Base-by-base conservation (phyloP, 2,797 vertebrate species). In the Paramormyrops hopkinsi region DNA sequence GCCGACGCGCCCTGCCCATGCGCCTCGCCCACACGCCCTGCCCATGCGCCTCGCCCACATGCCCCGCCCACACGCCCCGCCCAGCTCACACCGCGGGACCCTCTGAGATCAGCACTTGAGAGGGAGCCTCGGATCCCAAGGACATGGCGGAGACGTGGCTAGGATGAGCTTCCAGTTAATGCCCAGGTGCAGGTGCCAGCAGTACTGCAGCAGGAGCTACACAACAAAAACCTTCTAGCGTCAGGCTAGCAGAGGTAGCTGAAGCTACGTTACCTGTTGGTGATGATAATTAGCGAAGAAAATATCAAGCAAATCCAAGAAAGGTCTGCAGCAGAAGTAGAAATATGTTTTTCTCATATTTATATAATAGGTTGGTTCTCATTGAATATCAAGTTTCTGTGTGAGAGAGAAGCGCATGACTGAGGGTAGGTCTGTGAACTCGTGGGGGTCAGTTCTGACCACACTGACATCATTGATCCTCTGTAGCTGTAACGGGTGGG, bases 71-170 rank as follows among this genome's bases (percentile, higher is more conserved):
- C 48, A 2, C 48, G 93, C 93, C 92, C 92, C 93, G 91, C 92
- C 0, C 0, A 89, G 2, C 56, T 2, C 22, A 65, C 22, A 91
- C 93, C 93, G 94, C 62, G 94, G 94, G 94, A 94, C 19, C 93
- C 94, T 93, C 93, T 93, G 92, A 0, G 90, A 93, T 94, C 93
- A 94, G 94, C 93, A 90, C 92, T 44, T 53, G n/a, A 6, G 33
- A 82, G 41, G 46, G 83, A 22, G 19, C 88, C 9, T 51, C 0
- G 17, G 44, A 25, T 17, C 12, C 22, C 50, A 22, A 4, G 14
- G 22, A 3, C 33, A 87, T 14, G 3, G 14, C 33, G 17, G 33
- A 56, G 53, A 87, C 2, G 29, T 19, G 53, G 53, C 19, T 12
- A 48, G 37, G 14, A 14, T 86, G 14, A 7, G 29, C 48, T 86